Evolutionary conservation across 2,888 invertebrate genomes (phyloP).

Genomic region (Oligia fasciuncula): DNA sequence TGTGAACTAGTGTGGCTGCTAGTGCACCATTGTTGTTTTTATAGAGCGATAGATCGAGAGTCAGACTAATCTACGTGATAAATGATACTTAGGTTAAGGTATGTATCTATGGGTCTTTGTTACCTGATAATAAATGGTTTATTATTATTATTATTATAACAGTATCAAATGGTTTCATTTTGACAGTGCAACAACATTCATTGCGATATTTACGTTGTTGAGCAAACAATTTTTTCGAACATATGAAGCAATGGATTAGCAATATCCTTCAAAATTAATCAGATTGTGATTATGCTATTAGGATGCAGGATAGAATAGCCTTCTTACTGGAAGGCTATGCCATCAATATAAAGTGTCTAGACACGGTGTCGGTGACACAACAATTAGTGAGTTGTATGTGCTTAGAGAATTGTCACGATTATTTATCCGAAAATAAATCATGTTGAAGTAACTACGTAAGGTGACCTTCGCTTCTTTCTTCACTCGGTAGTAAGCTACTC

Average conservation of each 20-base stretch:
- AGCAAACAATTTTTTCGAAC: neutral
- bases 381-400: neutral
- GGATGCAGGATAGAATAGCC: neutral
- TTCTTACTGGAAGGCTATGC: neutral
- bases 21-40: neutral
- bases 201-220: neutral
- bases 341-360: neutral
- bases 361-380: neutral
- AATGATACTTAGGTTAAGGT: too few relatives aligned
- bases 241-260: neutral
- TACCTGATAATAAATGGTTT: too few relatives aligned
- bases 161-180: neutral
- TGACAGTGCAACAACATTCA: neutral
- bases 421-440: neutral
- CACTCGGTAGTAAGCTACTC: neutral
- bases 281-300: neutral
- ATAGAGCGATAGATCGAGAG: neutral
- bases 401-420: conserved; percentile 14
- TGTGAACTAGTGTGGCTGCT: too few relatives aligned
- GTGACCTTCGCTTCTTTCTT: conserved; percentile 13
- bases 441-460: neutral
- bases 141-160: too few relatives aligned
- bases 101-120: too few relatives aligned
- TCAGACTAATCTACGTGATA: neutral
- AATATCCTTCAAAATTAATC: neutral